phyloP scores from a whole-genome alignment of 2,888 invertebrate genomes.

The Villa cingulata region DNA sequence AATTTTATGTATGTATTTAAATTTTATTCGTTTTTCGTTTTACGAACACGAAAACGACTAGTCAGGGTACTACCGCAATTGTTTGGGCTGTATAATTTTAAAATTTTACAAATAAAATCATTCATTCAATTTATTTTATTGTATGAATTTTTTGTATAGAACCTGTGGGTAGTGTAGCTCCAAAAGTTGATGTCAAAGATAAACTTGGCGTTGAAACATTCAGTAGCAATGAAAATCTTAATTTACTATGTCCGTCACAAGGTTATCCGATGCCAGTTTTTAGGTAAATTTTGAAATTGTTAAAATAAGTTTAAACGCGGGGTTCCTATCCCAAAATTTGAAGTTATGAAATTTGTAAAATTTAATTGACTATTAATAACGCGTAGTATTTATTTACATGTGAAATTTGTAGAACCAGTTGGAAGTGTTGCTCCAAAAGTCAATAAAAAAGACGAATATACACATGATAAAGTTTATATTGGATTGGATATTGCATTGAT shows the following conservation, averaged over 20 bases:
- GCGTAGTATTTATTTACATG: constrained; percentile 7
- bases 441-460: constrained; percentile 47
- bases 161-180: constrained; percentile 40
- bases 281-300: constrained; percentile 38
- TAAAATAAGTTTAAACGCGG: no score
- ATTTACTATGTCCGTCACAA: constrained; percentile 62
- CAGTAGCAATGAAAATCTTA: constrained; percentile 39
- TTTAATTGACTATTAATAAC: background rate
- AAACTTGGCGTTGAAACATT: constrained; percentile 35
- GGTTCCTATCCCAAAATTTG: background rate
- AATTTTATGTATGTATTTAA: no score
- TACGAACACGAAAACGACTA: no score
- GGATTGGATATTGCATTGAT: constrained; percentile 42
- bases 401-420: constrained; percentile 36
- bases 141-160: constrained; percentile 22
- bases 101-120: no score
- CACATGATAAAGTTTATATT: constrained; percentile 25
- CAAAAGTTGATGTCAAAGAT: constrained; percentile 41
- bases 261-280: constrained; percentile 59
- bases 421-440: constrained; percentile 49
- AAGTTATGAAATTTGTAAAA: background rate
- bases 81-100: no score
- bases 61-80: no score
- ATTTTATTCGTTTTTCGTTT: no score
- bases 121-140: no score